phyloP scores from a whole-genome alignment of 2,113 vertebrate genomes.

The Halichoeres trimaculatus region DNA sequence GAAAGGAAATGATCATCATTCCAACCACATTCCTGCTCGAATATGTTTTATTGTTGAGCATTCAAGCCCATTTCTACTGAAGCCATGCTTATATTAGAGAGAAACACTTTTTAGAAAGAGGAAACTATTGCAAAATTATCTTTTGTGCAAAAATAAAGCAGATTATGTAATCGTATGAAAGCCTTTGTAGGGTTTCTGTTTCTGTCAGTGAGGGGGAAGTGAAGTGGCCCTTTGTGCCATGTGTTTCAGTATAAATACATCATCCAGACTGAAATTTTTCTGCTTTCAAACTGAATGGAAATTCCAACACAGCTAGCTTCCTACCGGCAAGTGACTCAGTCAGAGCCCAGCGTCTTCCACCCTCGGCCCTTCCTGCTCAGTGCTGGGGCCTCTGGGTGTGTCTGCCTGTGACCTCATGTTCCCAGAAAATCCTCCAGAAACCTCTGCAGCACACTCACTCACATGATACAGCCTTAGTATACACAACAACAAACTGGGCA shows the following conservation, averaged over 20 bases:
- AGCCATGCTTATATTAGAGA: neutral
- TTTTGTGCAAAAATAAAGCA: neutral
- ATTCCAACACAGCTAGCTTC: slow-evolving; percentile 57
- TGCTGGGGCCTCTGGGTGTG: slow-evolving; percentile 62
- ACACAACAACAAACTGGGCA: slow-evolving; percentile 29
- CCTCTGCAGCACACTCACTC: slow-evolving; percentile 32
- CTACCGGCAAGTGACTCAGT: slow-evolving; percentile 52
- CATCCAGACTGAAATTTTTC: slow-evolving; percentile 33
- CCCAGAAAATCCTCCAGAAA: slow-evolving; percentile 56
- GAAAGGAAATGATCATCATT: slow-evolving; percentile 64
- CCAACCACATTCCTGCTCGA: slow-evolving; percentile 55
- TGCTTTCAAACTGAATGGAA: slow-evolving; percentile 52
- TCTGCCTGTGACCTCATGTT: slow-evolving; percentile 72
- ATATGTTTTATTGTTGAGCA: neutral
- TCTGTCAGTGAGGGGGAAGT: slow-evolving; percentile 1
- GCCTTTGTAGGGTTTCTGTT: slow-evolving; percentile 15
- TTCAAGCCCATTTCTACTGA: neutral
- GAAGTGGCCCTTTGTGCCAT: neutral
- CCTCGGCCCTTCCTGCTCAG: slow-evolving; percentile 43
- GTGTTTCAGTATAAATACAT: slow-evolving; percentile 12
- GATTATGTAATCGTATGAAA: slow-evolving; percentile 17
- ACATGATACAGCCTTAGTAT: slow-evolving; percentile 25
- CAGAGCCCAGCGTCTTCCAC: slow-evolving; percentile 44
- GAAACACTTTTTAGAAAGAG: neutral
- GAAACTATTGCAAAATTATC: neutral